Evolutionary conservation across 2,888 invertebrate genomes (phyloP), one percentile per base, ranked within the genome.

Genomic region (Podotricha telesiphe): DNA sequence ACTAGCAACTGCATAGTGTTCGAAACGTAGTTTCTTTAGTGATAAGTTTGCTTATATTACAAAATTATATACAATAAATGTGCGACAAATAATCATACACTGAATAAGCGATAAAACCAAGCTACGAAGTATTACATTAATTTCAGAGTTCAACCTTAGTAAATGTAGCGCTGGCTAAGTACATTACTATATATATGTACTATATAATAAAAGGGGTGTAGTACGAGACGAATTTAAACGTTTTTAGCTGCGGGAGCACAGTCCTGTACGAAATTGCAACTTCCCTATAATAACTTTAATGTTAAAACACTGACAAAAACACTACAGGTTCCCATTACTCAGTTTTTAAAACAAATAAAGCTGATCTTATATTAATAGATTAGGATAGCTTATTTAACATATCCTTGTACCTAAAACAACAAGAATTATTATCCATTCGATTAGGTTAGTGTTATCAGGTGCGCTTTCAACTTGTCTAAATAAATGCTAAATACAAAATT

Each of bases 381-480:
- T 15, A 28, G 51, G 7, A 22, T 28, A 28, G 15, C 28, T 51
- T 22, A 53, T 34, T 34, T n/a, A 53, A 28, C n/a, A 53, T 34
- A n/a, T 53, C 10, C 34, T 53, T 28, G 53, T 1, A n/a, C 10
- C 28, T 53, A n/a, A 53, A 53, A 34, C 28, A 53, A 53, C 53
- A n/a, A 53, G 53, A 53, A 28, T 28, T 53, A 28, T 28, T 13
- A 28, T n/a, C n/a, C 28, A 34, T 34, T 28, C 8, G 10, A 28
- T 28, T 53, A 53, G 28, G 53, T 28, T 53, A 28, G n/a, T n/a
- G 53, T 53, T 53, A 53, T 53, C 53, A 28, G 28, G 8, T 8
- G 3, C 28, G 28, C 28, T 28, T n/a, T 53, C n/a, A 28, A 28
- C n/a, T 28, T 28, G 13, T n/a, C 28, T 50, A 50, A 51, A 51